Conservation (phyloP, 2,113 vertebrate genomes). For the Alectura lathami region DNA sequence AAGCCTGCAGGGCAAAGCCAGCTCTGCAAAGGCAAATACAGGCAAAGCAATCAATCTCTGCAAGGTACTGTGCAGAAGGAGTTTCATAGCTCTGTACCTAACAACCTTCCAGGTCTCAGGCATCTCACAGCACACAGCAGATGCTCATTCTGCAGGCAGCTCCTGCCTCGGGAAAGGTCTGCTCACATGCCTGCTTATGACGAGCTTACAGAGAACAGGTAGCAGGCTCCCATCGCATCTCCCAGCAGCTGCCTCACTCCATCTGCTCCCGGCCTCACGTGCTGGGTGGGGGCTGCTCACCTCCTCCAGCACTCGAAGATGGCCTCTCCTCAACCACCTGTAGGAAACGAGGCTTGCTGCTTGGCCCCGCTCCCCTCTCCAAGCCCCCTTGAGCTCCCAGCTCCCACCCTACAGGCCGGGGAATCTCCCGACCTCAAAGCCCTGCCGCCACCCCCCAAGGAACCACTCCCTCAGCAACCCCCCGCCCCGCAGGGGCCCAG, state of each 20-base stretch:
- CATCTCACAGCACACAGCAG: not conserved
- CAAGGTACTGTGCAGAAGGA: fast-evolving
- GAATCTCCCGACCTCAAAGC: not conserved
- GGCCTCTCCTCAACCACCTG: not conserved
- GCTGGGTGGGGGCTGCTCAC: not conserved
- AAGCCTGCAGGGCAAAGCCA: not conserved
- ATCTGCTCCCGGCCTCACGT: fast-evolving
- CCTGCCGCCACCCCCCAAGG: not conserved
- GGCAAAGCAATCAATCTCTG: not conserved
- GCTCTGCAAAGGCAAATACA: not conserved
- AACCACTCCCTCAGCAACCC: not conserved
- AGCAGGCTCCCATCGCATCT: fast-evolving
- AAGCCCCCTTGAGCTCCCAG: not conserved
- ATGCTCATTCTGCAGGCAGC: not conserved
- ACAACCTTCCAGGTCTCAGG: not conserved
- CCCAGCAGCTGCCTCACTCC: not conserved
- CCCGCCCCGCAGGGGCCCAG: not conserved
- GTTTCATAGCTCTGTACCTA: not conserved
- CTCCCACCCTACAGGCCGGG: too few relatives aligned
- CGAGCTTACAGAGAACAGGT: fast-evolving
- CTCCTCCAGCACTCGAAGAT: fast-evolving
- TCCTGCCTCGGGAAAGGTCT: not conserved
- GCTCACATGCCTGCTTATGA: not conserved
- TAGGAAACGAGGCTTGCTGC: fast-evolving
- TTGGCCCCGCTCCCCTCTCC: not conserved